Evolutionary conservation across 2,888 invertebrate genomes (phyloP).

Genomic region (Synanthedon myopaeformis): DNA sequence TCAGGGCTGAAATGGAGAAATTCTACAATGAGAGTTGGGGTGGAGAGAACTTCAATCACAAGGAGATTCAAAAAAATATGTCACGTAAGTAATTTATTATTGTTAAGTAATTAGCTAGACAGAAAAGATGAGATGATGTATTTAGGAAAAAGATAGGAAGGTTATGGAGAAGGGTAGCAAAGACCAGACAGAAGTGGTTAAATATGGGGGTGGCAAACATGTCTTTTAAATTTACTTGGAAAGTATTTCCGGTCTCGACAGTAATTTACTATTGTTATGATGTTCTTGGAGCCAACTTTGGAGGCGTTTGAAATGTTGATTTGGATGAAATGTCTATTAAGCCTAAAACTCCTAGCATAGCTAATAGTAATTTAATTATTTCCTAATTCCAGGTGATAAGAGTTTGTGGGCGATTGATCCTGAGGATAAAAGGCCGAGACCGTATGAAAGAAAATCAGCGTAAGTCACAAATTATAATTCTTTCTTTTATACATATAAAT

Average conservation of each 20-base stretch:
- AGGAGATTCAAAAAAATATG: slow-evolving; percentile 72
- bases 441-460: slow-evolving; percentile 38
- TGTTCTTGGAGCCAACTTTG: too few relatives aligned
- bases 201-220: too few relatives aligned
- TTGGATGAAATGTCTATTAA: too few relatives aligned
- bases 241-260: too few relatives aligned
- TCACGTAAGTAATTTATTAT: slow-evolving; percentile 62
- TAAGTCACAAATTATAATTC: slow-evolving; percentile 23
- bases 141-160: too few relatives aligned
- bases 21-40: slow-evolving; percentile 77
- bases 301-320: too few relatives aligned
- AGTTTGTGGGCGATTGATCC: slow-evolving; percentile 66
- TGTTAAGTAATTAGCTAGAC: neutral
- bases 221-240: too few relatives aligned
- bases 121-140: too few relatives aligned
- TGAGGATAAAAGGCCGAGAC: slow-evolving; percentile 48
- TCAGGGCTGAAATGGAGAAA: slow-evolving; percentile 68
- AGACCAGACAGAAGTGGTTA: neutral
- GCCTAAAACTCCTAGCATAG: too few relatives aligned
- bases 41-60: slow-evolving; percentile 72
- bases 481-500: too few relatives aligned
- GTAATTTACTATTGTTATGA: too few relatives aligned
- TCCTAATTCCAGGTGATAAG: slow-evolving; percentile 60
- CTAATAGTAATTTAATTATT: neutral
- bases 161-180: neutral